phyloP scores from a whole-genome alignment of 2,113 vertebrate genomes.

The Hippocampus guttulatus region DNA sequence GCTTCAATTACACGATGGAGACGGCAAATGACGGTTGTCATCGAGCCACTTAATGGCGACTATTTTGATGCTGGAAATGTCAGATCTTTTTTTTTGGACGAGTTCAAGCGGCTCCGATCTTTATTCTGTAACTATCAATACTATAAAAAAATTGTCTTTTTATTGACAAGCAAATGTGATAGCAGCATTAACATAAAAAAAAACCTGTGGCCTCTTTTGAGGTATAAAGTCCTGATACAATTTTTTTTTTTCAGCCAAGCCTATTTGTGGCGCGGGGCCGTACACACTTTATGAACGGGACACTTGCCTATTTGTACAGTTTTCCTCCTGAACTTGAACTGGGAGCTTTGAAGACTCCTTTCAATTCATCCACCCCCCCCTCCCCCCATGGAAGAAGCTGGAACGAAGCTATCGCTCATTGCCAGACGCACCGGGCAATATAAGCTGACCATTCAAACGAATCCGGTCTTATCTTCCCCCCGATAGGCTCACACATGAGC shows the following conservation, averaged over 20 bases:
- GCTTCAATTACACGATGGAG: conserved; percentile 25
- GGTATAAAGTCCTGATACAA: too few relatives aligned
- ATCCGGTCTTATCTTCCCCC: conserved; percentile 31
- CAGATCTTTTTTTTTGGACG: conserved; percentile 11
- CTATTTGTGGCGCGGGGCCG: too few relatives aligned
- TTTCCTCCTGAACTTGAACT: neutral
- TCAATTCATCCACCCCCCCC: neutral
- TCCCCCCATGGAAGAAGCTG: neutral
- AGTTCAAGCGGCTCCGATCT: conserved; percentile 3
- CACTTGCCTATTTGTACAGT: neutral
- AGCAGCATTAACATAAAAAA: too few relatives aligned
- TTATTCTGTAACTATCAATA: too few relatives aligned
- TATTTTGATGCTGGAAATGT: conserved; percentile 5
- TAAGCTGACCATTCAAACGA: conserved; percentile 26
- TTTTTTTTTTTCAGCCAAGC: too few relatives aligned
- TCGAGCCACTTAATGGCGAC: conserved; percentile 17
- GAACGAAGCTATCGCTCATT: conserved; percentile 22
- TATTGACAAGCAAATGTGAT: too few relatives aligned
- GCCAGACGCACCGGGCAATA: conserved; percentile 24
- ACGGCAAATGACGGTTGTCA: conserved; percentile 1
- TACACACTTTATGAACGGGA: neutral
- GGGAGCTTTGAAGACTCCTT: neutral
- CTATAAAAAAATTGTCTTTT: too few relatives aligned
- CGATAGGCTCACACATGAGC: conserved; percentile 15
- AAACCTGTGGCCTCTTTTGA: too few relatives aligned